Percentiles rank a stretch among this genome's conserved stretches.
Evolutionary conservation across 2,888 invertebrate species (phyloP).

Genomic region (Xylophagus ater): DNA sequence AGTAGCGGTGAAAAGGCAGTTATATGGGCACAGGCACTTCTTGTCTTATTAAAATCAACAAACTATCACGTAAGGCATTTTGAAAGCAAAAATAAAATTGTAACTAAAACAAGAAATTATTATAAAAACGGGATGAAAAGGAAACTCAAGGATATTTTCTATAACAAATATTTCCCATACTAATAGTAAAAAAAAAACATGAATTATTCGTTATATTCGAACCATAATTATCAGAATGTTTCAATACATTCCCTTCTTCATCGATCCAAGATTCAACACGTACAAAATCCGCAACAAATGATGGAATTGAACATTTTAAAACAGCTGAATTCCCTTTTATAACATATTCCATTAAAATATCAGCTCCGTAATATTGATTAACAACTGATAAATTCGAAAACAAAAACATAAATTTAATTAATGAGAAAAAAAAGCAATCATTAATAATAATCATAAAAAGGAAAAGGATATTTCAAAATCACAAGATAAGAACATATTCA

Average conservation of each 20-base stretch:
- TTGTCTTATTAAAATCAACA: too few species aligned
- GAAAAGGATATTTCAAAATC: too few species aligned
- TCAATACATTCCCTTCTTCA: constrained; percentile 40
- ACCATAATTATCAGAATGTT: constrained; percentile 35
- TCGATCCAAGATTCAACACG: constrained; percentile 59
- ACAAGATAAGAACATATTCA: too few species aligned
- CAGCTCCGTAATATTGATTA: constrained; percentile 59
- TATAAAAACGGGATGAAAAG: neutral
- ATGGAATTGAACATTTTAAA: constrained; percentile 61
- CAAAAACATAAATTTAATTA: too few species aligned
- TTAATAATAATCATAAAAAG: too few species aligned
- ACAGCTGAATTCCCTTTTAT: constrained; percentile 62
- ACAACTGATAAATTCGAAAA: constrained; percentile 44
- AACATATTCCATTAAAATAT: constrained; percentile 62
- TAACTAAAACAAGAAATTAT: neutral
- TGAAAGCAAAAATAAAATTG: neutral
- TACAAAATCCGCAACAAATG: constrained; percentile 63
- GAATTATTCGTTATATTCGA: too few species aligned
- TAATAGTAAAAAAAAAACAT: too few species aligned
- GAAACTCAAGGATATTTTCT: too few species aligned
- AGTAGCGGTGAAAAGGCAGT: too few species aligned
- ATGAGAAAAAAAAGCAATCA: too few species aligned
- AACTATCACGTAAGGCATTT: too few species aligned
- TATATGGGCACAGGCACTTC: too few species aligned
- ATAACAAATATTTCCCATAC: neutral